phyloP scores from a whole-genome alignment of 2,113 vertebrate genomes.

The Centrocercus urophasianus region DNA sequence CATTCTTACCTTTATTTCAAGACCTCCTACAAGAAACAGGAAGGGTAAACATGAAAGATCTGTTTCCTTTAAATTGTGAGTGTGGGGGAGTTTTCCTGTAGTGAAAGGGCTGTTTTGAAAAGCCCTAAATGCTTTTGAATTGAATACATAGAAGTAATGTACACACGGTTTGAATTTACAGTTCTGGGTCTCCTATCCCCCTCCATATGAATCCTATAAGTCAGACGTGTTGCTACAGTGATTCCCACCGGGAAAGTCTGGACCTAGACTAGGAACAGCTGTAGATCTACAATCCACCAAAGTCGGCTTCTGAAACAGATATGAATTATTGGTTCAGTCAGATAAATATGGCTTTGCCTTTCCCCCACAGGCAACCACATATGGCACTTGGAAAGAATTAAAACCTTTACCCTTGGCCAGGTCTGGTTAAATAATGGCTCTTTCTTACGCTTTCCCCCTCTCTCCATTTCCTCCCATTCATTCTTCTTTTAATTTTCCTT shows the following conservation, averaged over 20 bases:
- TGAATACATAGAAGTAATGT: constrained; percentile 65
- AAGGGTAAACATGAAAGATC: constrained; percentile 76
- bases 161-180: constrained; percentile 83
- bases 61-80: constrained; percentile 74
- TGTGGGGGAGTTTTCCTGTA: constrained; percentile 53
- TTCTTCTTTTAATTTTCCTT: constrained; percentile 68
- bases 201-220: constrained; percentile 79
- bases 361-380: constrained; percentile 71
- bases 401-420: constrained; percentile 66
- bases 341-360: constrained; percentile 68
- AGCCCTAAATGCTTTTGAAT: constrained; percentile 75
- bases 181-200: constrained; percentile 72
- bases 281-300: constrained; percentile 73
- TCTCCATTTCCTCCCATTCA: constrained; percentile 69
- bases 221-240: constrained; percentile 77
- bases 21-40: constrained; percentile 77
- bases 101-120: constrained; percentile 72
- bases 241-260: constrained; percentile 75
- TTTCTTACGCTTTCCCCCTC: constrained; percentile 60
- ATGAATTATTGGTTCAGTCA: constrained; percentile 80
- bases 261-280: constrained; percentile 77
- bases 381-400: constrained; percentile 77
- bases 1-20: constrained; percentile 75
- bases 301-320: constrained; percentile 79
- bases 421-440: constrained; percentile 70